These are phyloP conservation scores for Neoascia interrupta DNA, from an alignment of 2,888 invertebrate species.

Conservation along the genomic window DNA sequence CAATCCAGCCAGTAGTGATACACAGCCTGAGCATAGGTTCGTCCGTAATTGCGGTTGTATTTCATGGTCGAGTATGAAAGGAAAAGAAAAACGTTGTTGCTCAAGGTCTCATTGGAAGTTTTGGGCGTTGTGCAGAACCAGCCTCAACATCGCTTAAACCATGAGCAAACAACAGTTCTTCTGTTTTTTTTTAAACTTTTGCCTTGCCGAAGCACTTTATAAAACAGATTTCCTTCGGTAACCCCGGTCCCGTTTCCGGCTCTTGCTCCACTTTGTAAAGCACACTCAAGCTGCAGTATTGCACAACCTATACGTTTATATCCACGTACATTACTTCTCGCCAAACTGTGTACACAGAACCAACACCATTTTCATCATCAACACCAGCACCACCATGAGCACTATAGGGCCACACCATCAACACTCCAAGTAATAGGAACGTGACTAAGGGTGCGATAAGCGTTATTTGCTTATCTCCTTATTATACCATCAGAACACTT, in stretches of 20 bases:
- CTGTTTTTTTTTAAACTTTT: too few species aligned
- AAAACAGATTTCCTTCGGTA: conserved; percentile 33
- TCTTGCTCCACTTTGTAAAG: conserved; percentile 49
- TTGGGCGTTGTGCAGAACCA: too few species aligned
- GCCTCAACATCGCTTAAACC: too few species aligned
- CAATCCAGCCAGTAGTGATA: too few species aligned
- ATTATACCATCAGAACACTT: conserved; percentile 66
- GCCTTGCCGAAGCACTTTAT: conserved; percentile 36
- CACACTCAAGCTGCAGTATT: too few species aligned
- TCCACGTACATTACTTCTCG: conserved; percentile 59
- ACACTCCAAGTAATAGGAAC: conserved; percentile 68
- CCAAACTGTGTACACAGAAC: conserved; percentile 63
- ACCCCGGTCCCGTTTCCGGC: conserved; percentile 53
- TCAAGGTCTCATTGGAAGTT: too few species aligned
- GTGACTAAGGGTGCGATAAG: conserved; percentile 68
- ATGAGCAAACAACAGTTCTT: conserved; percentile 15
- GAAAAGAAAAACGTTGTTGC: too few species aligned
- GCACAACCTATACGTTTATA: too few species aligned
- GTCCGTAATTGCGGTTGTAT: not conserved
- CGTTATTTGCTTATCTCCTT: conserved; percentile 69
- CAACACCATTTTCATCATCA: conserved; percentile 53
- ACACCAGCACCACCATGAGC: conserved; percentile 17
- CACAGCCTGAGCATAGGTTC: too few species aligned
- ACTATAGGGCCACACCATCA: conserved; percentile 48
- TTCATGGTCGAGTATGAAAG: too few species aligned